Conservation (phyloP, 2,797 vertebrate species). For the Oreonectes daqikongensis region DNA sequence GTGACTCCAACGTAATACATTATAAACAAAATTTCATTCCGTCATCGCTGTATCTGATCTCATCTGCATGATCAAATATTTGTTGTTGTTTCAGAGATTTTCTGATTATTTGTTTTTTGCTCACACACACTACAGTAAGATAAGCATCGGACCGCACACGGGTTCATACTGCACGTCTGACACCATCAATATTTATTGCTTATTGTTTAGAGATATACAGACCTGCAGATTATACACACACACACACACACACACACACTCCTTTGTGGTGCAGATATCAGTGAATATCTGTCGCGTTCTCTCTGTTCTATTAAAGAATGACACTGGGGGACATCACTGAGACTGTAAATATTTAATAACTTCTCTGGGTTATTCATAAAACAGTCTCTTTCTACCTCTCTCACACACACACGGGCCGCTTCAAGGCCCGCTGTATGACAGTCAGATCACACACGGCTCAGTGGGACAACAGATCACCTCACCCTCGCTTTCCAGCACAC, state of each 20-base stretch:
- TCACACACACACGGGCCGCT: neutral
- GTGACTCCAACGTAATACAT: neutral
- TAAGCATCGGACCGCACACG: conserved; percentile 19
- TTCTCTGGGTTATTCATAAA: conserved; percentile 74
- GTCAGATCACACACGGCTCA: conserved; percentile 10
- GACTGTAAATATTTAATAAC: conserved; percentile 77
- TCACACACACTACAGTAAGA: conserved; percentile 16
- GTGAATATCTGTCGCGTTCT: conserved; percentile 53
- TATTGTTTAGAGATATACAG: conserved; percentile 50
- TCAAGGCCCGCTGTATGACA: neutral
- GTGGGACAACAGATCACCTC: neutral
- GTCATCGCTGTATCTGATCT: neutral
- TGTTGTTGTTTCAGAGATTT: conserved; percentile 54
- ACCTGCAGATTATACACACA: conserved; percentile 44
- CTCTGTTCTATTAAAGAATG: conserved; percentile 72
- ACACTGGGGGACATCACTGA: conserved; percentile 76
- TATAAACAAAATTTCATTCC: neutral
- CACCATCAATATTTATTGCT: conserved; percentile 62
- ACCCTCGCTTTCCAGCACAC: neutral
- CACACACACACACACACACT: conserved; percentile 9
- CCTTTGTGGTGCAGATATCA: conserved; percentile 51
- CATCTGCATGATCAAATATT: conserved; percentile 45
- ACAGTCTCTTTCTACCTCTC: conserved; percentile 58
- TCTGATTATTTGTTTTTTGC: conserved; percentile 42
- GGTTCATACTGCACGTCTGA: neutral